phyloP scores from a whole-genome alignment of 2,888 invertebrate genomes.

The Cheilosia pagana region DNA sequence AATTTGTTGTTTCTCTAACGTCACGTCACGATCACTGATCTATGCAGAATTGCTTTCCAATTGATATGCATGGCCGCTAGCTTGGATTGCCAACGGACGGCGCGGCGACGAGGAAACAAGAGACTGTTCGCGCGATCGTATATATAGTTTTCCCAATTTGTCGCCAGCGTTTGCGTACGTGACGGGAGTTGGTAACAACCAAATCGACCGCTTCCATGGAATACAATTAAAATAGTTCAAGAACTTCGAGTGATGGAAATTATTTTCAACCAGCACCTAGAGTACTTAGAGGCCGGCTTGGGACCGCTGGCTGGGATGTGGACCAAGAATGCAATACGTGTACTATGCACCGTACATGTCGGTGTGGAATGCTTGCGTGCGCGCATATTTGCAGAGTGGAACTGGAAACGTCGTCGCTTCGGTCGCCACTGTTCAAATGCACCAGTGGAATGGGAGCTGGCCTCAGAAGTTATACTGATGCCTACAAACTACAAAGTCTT shows the following conservation, averaged over 20 bases:
- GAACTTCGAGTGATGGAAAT: conserved; percentile 19
- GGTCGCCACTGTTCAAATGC: conserved; percentile 27
- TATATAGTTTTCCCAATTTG: conserved; percentile 55
- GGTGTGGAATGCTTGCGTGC: conserved; percentile 53
- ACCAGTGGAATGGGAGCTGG: conserved; percentile 34
- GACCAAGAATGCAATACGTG: conserved; percentile 43
- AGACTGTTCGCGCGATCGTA: conserved; percentile 2
- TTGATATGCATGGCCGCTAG: conserved; percentile 61
- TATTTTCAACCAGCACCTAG: conserved; percentile 12
- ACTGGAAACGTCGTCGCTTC: conserved; percentile 7
- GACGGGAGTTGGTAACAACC: conserved; percentile 48
- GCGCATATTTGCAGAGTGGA: conserved; percentile 24
- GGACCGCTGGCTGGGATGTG: conserved; percentile 45
- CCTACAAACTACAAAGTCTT: background rate
- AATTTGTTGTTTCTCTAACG: conserved; percentile 33
- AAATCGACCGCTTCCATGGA: conserved; percentile 47
- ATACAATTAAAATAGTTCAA: conserved; percentile 67
- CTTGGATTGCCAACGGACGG: conserved; percentile 16
- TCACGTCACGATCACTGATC: conserved; percentile 46
- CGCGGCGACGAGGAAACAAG: conserved; percentile 50
- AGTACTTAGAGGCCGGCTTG: background rate
- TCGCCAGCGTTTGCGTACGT: conserved; percentile 50
- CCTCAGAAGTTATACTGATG: conserved; percentile 31
- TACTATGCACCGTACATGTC: conserved; percentile 39
- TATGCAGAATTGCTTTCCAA: conserved; percentile 50